Conservation (phyloP, 1,140 invertebrate genomes). For the Ganaspis sp. region DNA sequence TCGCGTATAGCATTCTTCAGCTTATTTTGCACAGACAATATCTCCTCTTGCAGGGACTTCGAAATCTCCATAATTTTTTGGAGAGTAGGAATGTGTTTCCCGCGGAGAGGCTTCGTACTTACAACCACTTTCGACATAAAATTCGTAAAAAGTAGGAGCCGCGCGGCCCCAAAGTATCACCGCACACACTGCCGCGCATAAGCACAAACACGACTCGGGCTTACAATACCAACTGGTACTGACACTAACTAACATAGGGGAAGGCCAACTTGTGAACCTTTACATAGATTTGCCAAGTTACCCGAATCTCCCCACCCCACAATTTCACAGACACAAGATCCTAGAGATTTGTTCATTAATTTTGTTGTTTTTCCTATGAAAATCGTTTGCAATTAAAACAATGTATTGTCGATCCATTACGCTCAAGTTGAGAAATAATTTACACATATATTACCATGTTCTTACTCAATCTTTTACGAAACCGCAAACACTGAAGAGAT, state of each 20-base stretch:
- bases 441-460: not conserved
- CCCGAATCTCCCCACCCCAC: slow-evolving; percentile 2
- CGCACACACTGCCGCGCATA: slow-evolving; percentile 23
- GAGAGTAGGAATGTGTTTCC: slow-evolving; percentile 16
- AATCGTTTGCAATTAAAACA: not conserved
- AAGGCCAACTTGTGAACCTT: slow-evolving; percentile 9
- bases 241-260: not conserved
- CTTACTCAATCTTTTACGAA: not conserved
- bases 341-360: not conserved
- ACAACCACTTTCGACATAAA: slow-evolving; percentile 5
- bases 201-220: not conserved
- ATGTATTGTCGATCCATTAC: not conserved
- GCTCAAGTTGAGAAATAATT: not conserved
- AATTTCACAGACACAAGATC: not conserved
- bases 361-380: not conserved
- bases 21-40: slow-evolving; percentile 79
- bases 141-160: slow-evolving; percentile 22
- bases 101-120: slow-evolving; percentile 9
- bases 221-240: not conserved
- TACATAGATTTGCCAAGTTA: slow-evolving; percentile 2
- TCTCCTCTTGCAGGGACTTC: slow-evolving; percentile 80
- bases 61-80: slow-evolving; percentile 79
- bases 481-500: not conserved
- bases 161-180: slow-evolving; percentile 31
- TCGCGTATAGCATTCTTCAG: slow-evolving; percentile 81